Base-by-base conservation (phyloP, 2,888 invertebrate species). In the Tenthredo distinguenda region DNA sequence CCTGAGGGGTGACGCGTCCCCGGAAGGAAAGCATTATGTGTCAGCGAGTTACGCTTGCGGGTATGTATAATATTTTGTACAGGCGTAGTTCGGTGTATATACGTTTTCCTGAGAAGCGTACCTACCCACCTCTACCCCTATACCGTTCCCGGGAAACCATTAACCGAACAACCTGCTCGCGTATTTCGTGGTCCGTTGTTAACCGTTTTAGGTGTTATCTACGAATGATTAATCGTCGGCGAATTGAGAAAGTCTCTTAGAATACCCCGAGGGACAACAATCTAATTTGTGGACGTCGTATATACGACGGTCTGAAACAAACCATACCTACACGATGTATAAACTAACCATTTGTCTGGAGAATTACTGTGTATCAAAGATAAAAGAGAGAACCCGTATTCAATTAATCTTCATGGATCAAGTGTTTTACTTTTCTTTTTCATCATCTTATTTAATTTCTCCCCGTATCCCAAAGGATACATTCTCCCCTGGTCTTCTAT, bases 11-110 rank as follows among this genome's bases (percentile, higher is more conserved):
- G 77, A 77, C 77, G 86, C 85, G 65, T 84, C 87, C 87, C 84
- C 85, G 88, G 87, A 88, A 89, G 89, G 88, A 89, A 90, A 88
- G 89, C 89, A 90, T 89, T 90, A 89, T 88, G 88, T 88, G 89
- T 89, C 89, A 88, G 88, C 89, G 88, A 85, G 86, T 71, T 77
- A 72, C 58, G 43, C 68, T 71, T 68, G 84, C 86, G 76, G 85
- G 85, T 81, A 86, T 88, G 88, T 88, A 89, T 88, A 88, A 87
- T 87, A 86, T 88, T 89, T 89, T 55, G 50, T 18, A 77, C 26
- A 47, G 43, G 43, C 18, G 43, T 21, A 74, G 72, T 40, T 87
- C 81, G 85, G 87, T 84, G 84, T 85, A 76, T 21, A n/a, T 21
- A n/a, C 7, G 47, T 77, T 77, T 77, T 47, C 31, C 77, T 34